A percentile compares a stretch with the other conserved stretches of the same genome.
Conservation (phyloP, 2,888 invertebrate genomes). For the Hedychridium roseum region DNA sequence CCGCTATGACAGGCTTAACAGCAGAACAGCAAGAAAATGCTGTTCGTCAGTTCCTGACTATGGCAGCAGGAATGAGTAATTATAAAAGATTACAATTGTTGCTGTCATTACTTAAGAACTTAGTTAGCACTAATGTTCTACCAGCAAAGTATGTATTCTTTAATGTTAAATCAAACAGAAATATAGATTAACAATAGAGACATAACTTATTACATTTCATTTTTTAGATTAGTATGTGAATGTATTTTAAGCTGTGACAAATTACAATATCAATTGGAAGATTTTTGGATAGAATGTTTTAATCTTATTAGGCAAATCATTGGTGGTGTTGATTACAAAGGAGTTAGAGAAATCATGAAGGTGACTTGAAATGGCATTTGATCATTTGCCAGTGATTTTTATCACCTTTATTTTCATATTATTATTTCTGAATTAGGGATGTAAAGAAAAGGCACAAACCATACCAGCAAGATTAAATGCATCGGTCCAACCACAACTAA, state of each 20-base stretch:
- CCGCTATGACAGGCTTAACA: constrained; percentile 72
- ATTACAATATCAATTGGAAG: constrained; percentile 79
- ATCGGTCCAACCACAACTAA: constrained; percentile 81
- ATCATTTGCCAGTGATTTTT: background rate
- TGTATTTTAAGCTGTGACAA: constrained; percentile 84
- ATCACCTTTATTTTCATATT: constrained; percentile 3
- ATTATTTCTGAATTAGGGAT: constrained; percentile 67
- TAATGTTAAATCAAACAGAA: too few species aligned
- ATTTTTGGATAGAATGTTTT: constrained; percentile 92
- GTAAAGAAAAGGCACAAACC: constrained; percentile 86
- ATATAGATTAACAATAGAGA: too few species aligned
- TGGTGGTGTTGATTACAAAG: constrained; percentile 94
- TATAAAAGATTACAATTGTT: constrained; percentile 79
- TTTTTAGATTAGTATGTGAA: constrained; percentile 82
- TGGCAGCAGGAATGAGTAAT: constrained; percentile 78
- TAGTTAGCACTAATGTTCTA: constrained; percentile 77
- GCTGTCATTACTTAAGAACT: constrained; percentile 76
- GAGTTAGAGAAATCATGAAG: constrained; percentile 92
- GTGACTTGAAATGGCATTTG: constrained; percentile 60
- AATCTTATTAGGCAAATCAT: constrained; percentile 84
- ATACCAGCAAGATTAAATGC: constrained; percentile 83
- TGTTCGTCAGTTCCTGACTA: constrained; percentile 77
- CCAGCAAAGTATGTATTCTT: constrained; percentile 72
- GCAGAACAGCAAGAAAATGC: constrained; percentile 80
- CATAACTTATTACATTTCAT: too few species aligned